Conservation (phyloP, 1,140 invertebrate genomes). For the Colletes latitarsis region DNA sequence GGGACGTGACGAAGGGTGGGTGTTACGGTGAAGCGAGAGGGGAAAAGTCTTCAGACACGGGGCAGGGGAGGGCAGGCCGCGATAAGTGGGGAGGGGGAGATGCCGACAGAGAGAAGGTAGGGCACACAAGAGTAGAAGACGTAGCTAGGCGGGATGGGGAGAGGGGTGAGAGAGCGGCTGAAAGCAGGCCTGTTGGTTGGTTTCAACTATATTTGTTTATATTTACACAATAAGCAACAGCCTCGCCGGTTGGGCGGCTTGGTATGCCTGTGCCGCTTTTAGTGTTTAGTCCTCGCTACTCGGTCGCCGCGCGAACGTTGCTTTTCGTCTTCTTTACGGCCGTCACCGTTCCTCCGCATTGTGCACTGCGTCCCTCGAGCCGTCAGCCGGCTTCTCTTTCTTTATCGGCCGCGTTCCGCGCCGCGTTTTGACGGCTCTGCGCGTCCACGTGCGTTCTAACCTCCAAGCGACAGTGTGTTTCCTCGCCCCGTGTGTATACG, state of each 20-base stretch:
- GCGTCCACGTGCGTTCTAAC: not conserved
- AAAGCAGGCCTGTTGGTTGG: slow-evolving; percentile 82
- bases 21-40: slow-evolving; percentile 56
- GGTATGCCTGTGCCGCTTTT: slow-evolving; percentile 73
- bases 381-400: not conserved
- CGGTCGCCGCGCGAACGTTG: slow-evolving; percentile 70
- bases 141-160: slow-evolving; percentile 18
- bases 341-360: slow-evolving; percentile 3
- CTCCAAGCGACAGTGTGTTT: not conserved
- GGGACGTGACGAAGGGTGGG: slow-evolving; percentile 55
- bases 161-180: slow-evolving; percentile 60
- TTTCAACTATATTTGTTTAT: slow-evolving; percentile 82
- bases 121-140: slow-evolving; percentile 49
- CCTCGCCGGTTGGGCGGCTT: slow-evolving; percentile 72
- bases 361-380: too few relatives aligned
- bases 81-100: slow-evolving; percentile 28
- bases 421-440: not conserved
- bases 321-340: slow-evolving; percentile 45
- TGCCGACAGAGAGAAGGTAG: slow-evolving; percentile 58
- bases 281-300: slow-evolving; percentile 79
- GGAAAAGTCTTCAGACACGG: slow-evolving; percentile 37
- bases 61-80: slow-evolving; percentile 12
- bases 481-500: not conserved
- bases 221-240: slow-evolving; percentile 82
- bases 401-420: not conserved